These are phyloP conservation scores for Halictus rubicundus DNA, from an alignment of 1,140 invertebrate species.

Conservation along the genomic window DNA sequence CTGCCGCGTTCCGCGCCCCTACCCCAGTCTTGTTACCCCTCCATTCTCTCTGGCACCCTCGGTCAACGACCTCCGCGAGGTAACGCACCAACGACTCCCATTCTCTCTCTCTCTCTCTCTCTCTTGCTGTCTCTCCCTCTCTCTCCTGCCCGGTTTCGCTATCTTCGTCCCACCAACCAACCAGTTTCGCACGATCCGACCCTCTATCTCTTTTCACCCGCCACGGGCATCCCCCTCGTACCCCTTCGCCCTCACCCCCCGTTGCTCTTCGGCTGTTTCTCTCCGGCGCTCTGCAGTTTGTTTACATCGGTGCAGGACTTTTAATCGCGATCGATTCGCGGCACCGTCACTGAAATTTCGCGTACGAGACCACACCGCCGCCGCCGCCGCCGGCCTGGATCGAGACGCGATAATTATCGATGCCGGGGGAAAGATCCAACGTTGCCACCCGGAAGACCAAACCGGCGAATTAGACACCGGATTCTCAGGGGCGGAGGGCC, in stretches of 20 bases:
- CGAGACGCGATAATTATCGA: conserved; percentile 14
- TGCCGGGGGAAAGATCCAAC: background rate
- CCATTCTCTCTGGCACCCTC: conserved; percentile 45
- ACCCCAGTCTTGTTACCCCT: conserved; percentile 14
- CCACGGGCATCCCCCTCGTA: background rate
- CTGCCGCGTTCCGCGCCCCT: conserved; percentile 16
- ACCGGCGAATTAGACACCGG: conserved; percentile 17
- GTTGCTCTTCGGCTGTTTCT: conserved; percentile 13
- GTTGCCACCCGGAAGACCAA: background rate
- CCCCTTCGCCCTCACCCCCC: background rate
- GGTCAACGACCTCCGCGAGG: conserved; percentile 74
- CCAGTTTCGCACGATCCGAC: no score
- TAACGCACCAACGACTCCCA: conserved; percentile 63
- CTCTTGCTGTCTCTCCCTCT: conserved; percentile 2
- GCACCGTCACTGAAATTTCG: conserved; percentile 17
- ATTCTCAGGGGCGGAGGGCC: background rate
- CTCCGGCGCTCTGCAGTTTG: conserved; percentile 69
- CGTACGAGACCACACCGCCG: background rate
- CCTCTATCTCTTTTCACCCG: conserved; percentile 2
- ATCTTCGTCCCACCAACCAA: no score
- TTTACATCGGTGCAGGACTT: conserved; percentile 76
- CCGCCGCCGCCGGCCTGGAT: background rate
- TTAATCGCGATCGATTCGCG: conserved; percentile 74
- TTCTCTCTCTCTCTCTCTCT: conserved; percentile 30
- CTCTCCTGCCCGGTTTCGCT: background rate